These are phyloP conservation scores for Oligia latruncula DNA, from an alignment of 2,888 invertebrate genomes.

Conservation along the genomic window DNA sequence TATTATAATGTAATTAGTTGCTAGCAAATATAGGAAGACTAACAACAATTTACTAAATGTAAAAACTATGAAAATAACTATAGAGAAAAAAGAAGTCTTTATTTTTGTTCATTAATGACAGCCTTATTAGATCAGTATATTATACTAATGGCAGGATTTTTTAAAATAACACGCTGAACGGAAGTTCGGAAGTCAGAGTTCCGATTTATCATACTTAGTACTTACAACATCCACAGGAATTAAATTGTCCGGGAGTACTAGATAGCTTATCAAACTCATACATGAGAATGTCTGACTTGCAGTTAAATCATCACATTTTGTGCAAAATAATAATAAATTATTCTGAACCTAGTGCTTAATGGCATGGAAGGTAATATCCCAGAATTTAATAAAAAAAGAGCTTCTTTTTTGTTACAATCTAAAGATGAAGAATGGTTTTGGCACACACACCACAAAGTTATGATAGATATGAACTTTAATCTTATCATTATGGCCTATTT, in stretches of 20 bases:
- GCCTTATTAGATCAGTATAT: background rate
- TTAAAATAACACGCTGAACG: background rate
- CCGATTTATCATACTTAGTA: slow-evolving; percentile 19
- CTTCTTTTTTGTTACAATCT: background rate
- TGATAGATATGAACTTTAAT: background rate
- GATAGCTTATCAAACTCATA: slow-evolving; percentile 40
- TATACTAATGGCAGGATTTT: background rate
- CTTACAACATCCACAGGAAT: slow-evolving; percentile 44
- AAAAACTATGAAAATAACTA: background rate
- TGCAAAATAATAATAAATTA: slow-evolving; percentile 1
- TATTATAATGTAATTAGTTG: background rate
- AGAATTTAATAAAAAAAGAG: background rate
- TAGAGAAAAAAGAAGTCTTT: background rate
- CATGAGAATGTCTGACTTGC: slow-evolving; percentile 8
- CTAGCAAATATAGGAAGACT: background rate
- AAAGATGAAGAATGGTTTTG: slow-evolving; percentile 3
- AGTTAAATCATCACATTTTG: background rate
- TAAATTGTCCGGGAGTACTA: slow-evolving; percentile 17
- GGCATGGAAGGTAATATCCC: background rate
- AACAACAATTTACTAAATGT: background rate
- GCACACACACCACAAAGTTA: background rate
- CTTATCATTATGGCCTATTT: background rate
- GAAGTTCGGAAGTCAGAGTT: slow-evolving; percentile 14
- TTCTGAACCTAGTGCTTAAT: background rate
- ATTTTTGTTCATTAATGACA: background rate